Base-by-base conservation (phyloP, 2,888 invertebrate genomes). In the Ophion ventricosus region DNA sequence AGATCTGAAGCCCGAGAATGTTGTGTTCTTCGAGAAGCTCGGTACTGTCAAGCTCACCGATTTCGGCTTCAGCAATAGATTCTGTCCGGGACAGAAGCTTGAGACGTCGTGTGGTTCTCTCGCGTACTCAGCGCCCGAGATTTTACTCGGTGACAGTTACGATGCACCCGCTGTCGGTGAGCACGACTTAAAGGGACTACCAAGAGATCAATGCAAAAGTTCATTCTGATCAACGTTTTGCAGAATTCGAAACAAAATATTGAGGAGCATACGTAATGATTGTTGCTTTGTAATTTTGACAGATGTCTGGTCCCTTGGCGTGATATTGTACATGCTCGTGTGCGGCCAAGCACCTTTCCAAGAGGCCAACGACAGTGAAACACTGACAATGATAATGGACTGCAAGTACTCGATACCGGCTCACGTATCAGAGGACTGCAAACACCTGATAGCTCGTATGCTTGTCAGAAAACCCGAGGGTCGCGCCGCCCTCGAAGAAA, bases 331-430 rank as follows among this genome's bases (percentile, higher is more conserved):
- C 94, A 99, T 99, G 99, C 95, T 99, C 91, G 99, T 99, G 5
- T 98, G 98, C 94, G 99, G 99, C 7, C 97, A 97, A 92, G 97
- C 99, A 54, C 99, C 99, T 7, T 99, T 99, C 93, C 99, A 99
- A 94, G 99, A 99, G 94, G 99, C 99, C 43, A 99, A 99, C 94
- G 99, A 99, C 94, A 99, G 98, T 91, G 99, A 99, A 95, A 99
- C 99, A 0, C 94, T 99, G 78, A 99, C 99, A 43, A 99, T 98
- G 98, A 99, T 99, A 88, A 98, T 99, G 98, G 99, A 99, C 94
- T 99, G 99, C 94, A 98, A 98, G 95, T 99, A 99, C 93, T 96
- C 96, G 82, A 97, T 99, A 91, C 99, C 99, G 77, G 93, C 95
- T 40, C 97, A 98, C 94, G 96, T 99, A 87, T 97, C 98, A 14